Evolutionary conservation across 2,113 vertebrate species (phyloP).

Genomic region (Pantherophis guttatus): DNA sequence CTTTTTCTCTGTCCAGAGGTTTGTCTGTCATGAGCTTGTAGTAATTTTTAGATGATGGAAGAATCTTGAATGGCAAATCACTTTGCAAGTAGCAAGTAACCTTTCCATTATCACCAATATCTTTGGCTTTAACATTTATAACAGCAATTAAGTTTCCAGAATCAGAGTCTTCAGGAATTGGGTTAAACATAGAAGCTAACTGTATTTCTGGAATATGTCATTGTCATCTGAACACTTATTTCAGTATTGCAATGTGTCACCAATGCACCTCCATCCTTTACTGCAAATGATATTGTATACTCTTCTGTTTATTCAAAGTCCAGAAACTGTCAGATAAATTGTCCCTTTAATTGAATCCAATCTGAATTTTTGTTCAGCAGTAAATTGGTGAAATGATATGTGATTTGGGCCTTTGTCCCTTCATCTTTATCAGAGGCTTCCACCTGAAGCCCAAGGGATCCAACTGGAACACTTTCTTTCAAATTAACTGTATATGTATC

Average conservation of each 20-base stretch:
- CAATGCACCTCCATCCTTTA: constrained; percentile 71
- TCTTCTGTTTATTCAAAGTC: constrained; percentile 72
- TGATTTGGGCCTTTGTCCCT: constrained; percentile 65
- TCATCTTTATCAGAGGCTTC: constrained; percentile 70
- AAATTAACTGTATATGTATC: constrained; percentile 50
- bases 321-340: constrained; percentile 66
- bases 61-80: constrained; percentile 46
- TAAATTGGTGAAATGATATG: constrained; percentile 73
- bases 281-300: constrained; percentile 69
- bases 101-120: constrained; percentile 53
- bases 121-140: constrained; percentile 45
- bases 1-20: no score
- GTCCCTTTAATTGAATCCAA: constrained; percentile 71
- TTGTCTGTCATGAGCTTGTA: no score
- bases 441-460: constrained; percentile 60
- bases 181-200: constrained; percentile 45
- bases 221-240: constrained; percentile 66
- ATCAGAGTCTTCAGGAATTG: constrained; percentile 47
- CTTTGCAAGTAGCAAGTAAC: constrained; percentile 34
- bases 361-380: constrained; percentile 66
- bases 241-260: constrained; percentile 62
- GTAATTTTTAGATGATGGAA: no score
- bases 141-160: constrained; percentile 47
- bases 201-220: constrained; percentile 62
- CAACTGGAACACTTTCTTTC: constrained; percentile 58